Conservation (phyloP, 2,113 vertebrate species). For the Caracal caracal region DNA sequence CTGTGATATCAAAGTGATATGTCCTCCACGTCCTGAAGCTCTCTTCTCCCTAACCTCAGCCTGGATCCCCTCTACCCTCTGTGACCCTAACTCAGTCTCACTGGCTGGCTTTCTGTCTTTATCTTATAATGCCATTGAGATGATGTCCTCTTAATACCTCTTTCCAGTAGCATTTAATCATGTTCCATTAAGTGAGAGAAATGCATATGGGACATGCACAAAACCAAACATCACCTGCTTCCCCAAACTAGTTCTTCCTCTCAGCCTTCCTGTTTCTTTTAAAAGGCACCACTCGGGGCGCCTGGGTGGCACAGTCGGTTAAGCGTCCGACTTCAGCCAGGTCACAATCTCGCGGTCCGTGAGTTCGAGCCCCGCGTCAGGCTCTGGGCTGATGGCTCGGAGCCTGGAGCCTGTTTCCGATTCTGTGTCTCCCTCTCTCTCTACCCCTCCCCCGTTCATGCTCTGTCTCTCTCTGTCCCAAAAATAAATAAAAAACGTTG, state of each 20-base stretch:
- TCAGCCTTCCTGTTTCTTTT: not conserved
- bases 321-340: no score
- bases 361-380: no score
- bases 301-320: no score
- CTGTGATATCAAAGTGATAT: not conserved
- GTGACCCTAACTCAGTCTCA: not conserved
- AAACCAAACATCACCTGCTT: not conserved
- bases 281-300: not conserved
- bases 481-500: no score
- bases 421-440: no score
- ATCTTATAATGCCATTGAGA: not conserved
- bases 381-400: no score
- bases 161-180: not conserved
- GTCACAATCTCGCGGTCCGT: no score
- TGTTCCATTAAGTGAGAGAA: not conserved
- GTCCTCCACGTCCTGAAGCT: not conserved
- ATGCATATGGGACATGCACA: not conserved
- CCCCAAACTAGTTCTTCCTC: not conserved
- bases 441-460: no score
- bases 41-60: not conserved
- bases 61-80: not conserved
- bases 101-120: not conserved
- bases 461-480: no score
- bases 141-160: not conserved
- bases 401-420: no score